phyloP scores from a whole-genome alignment of 2,797 vertebrate genomes.

The Telmatherina bonti region DNA sequence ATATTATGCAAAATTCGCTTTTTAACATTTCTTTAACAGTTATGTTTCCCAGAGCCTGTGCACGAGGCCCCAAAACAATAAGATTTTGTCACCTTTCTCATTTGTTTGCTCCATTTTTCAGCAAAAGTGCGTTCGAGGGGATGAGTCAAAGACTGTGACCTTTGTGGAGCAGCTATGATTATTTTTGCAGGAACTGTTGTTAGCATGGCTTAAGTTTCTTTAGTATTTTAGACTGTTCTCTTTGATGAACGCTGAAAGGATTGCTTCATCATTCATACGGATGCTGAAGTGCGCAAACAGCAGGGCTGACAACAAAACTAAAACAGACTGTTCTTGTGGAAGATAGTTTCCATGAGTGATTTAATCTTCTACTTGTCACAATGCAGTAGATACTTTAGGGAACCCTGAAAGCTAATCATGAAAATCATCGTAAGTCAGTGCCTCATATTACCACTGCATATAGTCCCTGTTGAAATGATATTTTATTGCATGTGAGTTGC shows the following conservation, averaged over 20 bases:
- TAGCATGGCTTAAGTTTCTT: not conserved
- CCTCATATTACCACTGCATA: conserved; percentile 9
- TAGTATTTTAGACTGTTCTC: not conserved
- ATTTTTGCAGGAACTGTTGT: not conserved
- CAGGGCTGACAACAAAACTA: not conserved
- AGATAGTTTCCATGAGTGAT: not conserved
- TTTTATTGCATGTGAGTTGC: not conserved
- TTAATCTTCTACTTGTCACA: not conserved
- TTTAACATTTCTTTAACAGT: too few species aligned
- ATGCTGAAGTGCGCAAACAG: not conserved
- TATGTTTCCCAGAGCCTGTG: too few species aligned
- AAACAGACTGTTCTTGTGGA: not conserved
- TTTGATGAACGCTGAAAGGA: not conserved
- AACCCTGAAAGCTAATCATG: not conserved
- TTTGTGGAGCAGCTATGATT: too few species aligned
- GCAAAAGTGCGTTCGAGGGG: too few species aligned
- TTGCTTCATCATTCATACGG: not conserved
- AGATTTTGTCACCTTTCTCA: too few species aligned
- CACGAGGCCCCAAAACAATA: too few species aligned
- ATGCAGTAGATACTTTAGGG: not conserved
- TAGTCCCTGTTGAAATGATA: conserved; percentile 10
- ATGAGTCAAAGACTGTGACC: too few species aligned
- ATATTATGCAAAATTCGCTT: too few species aligned
- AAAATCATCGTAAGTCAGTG: not conserved
- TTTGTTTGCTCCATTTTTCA: too few species aligned